These are phyloP conservation scores for Setipinna tenuifilis DNA, from an alignment of 2,797 vertebrate species.

Conservation along the genomic window DNA sequence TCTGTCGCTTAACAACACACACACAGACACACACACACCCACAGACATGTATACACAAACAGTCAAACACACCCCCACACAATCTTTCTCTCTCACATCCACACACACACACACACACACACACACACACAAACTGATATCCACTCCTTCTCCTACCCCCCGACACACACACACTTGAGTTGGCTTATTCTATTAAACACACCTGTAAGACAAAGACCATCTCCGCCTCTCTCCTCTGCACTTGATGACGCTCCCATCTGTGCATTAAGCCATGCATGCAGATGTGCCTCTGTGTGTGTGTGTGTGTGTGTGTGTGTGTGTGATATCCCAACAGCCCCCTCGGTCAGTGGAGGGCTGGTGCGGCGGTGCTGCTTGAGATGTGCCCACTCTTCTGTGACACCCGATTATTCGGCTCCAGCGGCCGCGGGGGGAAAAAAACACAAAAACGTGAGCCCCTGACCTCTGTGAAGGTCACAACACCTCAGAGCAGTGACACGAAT, in stretches of 20 bases:
- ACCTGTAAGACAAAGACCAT: not conserved
- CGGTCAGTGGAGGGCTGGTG: not conserved
- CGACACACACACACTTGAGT: not conserved
- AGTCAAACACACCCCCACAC: not conserved
- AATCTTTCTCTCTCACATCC: not conserved
- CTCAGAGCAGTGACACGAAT: not conserved
- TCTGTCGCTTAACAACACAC: not conserved
- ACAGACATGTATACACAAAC: not conserved
- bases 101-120: not conserved
- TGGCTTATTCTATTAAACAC: not conserved
- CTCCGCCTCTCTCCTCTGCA: not conserved
- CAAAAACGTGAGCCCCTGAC: not conserved
- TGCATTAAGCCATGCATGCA: not conserved
- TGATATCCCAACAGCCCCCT: too few relatives aligned
- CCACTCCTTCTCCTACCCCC: too few relatives aligned
- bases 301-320: not conserved
- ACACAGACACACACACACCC: not conserved
- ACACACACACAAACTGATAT: too few relatives aligned
- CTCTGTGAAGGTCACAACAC: not conserved
- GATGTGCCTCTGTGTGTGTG: not conserved
- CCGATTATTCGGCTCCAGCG: constrained; percentile 10
- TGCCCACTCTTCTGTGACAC: constrained; percentile 17
- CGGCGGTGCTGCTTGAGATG: not conserved
- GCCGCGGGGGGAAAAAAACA: not conserved
- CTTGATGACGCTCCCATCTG: not conserved